Evolutionary conservation across 2,888 invertebrate species (phyloP).

Genomic region (Ramazzottius varieornatus): DNA sequence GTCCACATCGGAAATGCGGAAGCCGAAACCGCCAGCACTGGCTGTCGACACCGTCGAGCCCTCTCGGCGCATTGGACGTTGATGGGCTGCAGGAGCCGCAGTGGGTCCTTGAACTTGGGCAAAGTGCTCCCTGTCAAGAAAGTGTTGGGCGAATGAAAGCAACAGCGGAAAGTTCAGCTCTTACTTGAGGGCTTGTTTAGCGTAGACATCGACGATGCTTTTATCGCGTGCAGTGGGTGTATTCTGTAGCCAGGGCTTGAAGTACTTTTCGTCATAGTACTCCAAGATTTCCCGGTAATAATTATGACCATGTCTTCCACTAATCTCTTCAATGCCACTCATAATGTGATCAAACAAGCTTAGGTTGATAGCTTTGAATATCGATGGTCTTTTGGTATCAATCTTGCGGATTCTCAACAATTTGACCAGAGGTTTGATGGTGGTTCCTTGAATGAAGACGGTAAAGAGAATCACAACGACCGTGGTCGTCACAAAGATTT

Average conservation of each 20-base stretch:
- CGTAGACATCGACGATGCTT: background rate
- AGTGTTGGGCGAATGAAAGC: too few relatives aligned
- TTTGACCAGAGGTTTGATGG: background rate
- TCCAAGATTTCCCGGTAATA: background rate
- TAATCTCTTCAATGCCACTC: background rate
- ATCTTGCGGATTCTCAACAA: background rate
- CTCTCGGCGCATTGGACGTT: background rate
- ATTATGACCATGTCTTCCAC: background rate
- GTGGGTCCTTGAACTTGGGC: background rate
- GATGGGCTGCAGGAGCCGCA: background rate
- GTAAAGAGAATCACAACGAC: constrained; percentile 25
- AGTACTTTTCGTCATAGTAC: background rate
- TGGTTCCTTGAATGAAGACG: constrained; percentile 22
- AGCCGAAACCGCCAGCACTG: too few relatives aligned
- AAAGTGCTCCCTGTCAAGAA: background rate
- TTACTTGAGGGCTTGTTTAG: background rate
- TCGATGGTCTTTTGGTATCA: background rate
- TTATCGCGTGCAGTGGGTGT: background rate
- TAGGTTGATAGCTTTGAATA: background rate
- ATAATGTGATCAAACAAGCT: background rate
- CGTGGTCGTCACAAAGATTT: constrained; percentile 23
- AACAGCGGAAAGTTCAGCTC: too few relatives aligned
- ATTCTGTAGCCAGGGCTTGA: background rate
- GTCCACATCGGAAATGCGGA: background rate
- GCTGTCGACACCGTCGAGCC: background rate